A percentile compares a stretch with the other conserved stretches of the same genome.
Conservation (phyloP, 2,888 invertebrate species). For the Elegia similella region DNA sequence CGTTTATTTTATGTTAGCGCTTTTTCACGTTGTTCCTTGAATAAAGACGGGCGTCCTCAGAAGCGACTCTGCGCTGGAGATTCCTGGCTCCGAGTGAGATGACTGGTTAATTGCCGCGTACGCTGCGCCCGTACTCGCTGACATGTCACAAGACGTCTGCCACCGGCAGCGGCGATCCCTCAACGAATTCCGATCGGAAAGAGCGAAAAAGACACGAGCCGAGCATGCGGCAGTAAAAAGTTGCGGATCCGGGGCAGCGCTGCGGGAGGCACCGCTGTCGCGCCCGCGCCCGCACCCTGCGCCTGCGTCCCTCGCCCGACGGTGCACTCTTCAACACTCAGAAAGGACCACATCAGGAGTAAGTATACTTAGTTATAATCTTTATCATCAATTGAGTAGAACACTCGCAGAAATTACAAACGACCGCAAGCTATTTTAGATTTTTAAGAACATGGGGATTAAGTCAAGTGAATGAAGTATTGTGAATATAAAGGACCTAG, state of each 20-base stretch:
- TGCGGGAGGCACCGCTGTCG: conserved; percentile 62
- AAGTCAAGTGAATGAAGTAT: too few species aligned
- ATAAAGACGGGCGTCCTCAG: conserved; percentile 58
- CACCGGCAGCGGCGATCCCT: conserved; percentile 79
- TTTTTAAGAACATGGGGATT: too few species aligned
- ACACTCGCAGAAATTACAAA: too few species aligned
- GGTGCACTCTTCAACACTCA: conserved; percentile 38
- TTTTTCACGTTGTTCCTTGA: conserved; percentile 69
- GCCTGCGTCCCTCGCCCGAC: conserved; percentile 37
- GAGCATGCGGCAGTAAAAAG: conserved; percentile 73
- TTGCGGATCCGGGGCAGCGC: conserved; percentile 60
- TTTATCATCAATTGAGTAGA: background rate
- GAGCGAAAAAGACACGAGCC: conserved; percentile 81
- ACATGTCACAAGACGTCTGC: conserved; percentile 80
- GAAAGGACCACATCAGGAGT: background rate
- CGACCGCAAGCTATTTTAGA: too few species aligned
- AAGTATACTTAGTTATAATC: background rate
- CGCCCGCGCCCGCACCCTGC: conserved; percentile 33
- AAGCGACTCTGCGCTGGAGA: conserved; percentile 50
- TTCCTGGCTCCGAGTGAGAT: conserved; percentile 58
- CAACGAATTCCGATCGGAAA: conserved; percentile 78
- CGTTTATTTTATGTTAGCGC: conserved; percentile 50
- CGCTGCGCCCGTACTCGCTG: conserved; percentile 73
- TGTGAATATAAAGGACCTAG: too few species aligned
- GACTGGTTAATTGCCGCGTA: conserved; percentile 75